phyloP scores from a whole-genome alignment of 2,797 vertebrate species.

The Helostoma temminkii region DNA sequence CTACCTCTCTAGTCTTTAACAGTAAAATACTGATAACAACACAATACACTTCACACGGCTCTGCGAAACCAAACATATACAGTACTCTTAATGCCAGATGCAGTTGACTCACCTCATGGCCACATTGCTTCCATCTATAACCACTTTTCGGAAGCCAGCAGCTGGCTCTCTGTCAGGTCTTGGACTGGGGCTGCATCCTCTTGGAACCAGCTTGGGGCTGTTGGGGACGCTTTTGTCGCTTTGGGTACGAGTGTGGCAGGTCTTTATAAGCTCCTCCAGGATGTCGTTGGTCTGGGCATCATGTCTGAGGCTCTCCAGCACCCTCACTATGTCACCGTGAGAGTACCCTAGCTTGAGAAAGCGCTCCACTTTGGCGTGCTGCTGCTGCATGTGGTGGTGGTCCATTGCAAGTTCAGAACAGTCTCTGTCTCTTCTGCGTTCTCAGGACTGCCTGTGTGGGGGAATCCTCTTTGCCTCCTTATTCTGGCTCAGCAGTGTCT shows the following conservation, averaged over 20 bases:
- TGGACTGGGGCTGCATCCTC: conserved; percentile 78
- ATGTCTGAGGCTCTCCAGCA: conserved; percentile 86
- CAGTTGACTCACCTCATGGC: conserved; percentile 91
- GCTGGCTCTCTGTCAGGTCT: conserved; percentile 44
- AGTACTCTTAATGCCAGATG: no score
- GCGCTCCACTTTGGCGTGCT: conserved; percentile 87
- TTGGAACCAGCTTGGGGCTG: conserved; percentile 79
- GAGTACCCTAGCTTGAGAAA: conserved; percentile 92
- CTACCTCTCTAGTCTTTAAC: no score
- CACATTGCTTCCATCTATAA: conserved; percentile 95
- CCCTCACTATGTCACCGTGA: conserved; percentile 85
- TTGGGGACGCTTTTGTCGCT: conserved; percentile 31
- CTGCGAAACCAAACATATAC: no score
- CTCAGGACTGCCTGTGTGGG: conserved; percentile 39
- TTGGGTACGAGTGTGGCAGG: conserved; percentile 76
- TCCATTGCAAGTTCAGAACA: conserved; percentile 72
- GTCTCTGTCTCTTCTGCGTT: conserved; percentile 19
- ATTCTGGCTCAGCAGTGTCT: conserved; percentile 62
- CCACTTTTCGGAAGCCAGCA: conserved; percentile 84
- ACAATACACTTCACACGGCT: no score
- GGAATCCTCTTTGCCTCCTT: conserved; percentile 64
- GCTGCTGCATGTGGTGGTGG: conserved; percentile 48
- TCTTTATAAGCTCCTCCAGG: conserved; percentile 91
- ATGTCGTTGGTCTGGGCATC: conserved; percentile 92
- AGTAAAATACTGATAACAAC: no score